Evolutionary conservation across 2,888 invertebrate genomes (phyloP), one percentile per base, ranked within the genome.

Genomic region (Sclerodermus sp.): DNA sequence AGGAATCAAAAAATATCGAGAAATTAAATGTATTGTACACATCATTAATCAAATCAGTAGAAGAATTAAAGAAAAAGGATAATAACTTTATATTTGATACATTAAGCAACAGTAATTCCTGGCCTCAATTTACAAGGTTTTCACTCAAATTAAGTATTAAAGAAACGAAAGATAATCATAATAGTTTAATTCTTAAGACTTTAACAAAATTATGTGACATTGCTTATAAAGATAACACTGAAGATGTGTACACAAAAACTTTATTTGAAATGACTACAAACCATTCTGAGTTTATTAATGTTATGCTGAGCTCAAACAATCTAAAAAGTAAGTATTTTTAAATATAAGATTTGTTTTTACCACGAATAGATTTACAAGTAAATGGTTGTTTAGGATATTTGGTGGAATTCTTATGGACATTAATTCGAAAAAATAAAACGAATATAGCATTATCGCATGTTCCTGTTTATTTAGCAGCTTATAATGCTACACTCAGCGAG

Each of bases 401-500:
- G 32, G 73, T 90, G 32, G 83, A 86, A 64, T 80, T 92, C 47
- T 73, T 93, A 23, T 82, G 83, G 57, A 79, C 80, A 8, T 74
- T 93, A 53, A 83, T 87, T 29, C 76, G 81, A 29, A 85, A 84
- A 59, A 87, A 88, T 71, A 83, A 84, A 31, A 79, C 82, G 0
- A 79, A 87, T 0, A 86, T 92, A 82, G 81, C 84, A 60, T 70
- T 83, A 1, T 82, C 82, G 45, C 91, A 93, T 62, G 82, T 93
- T 47, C 88, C 91, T 0, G 82, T 92, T 0, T 85, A 89, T 59
- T 79, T 94, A 50, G 87, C 91, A 9, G 85, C 91, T 0, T 95
- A 93, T 68, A 85, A 84, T 58, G 93, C 89, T 0, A 87, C 89
- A 0, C 81, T 89, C 37, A 83, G 82, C 40, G 79, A 81, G 9